Conservation (phyloP, 1,140 invertebrate species). For the Oryzaephilus surinamensis region DNA sequence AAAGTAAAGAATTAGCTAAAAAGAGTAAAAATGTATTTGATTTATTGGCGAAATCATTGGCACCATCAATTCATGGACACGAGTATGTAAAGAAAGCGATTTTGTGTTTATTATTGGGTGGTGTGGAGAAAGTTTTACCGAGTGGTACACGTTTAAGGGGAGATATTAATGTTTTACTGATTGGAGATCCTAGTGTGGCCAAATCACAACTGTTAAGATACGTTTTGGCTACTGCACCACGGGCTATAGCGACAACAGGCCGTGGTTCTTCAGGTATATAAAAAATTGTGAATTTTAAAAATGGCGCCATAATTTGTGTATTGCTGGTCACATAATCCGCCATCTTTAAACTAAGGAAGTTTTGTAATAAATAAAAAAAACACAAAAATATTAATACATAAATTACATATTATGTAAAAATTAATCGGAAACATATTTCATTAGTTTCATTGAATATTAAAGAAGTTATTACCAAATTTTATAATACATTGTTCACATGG, state of each 20-base stretch:
- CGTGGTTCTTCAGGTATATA: constrained; percentile 71
- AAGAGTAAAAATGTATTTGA: constrained; percentile 78
- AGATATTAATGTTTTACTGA: constrained; percentile 94
- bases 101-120: constrained; percentile 88
- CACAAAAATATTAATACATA: too few relatives aligned
- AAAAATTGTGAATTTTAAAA: too few relatives aligned
- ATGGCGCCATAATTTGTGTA: too few relatives aligned
- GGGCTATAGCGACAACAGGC: constrained; percentile 95
- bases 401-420: too few relatives aligned
- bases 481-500: too few relatives aligned
- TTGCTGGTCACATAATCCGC: too few relatives aligned
- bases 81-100: constrained; percentile 96
- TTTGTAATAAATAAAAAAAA: too few relatives aligned
- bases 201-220: constrained; percentile 97
- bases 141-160: constrained; percentile 96
- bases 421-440: too few relatives aligned
- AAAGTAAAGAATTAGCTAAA: constrained; percentile 79
- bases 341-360: too few relatives aligned
- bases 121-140: constrained; percentile 87
- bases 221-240: constrained; percentile 85
- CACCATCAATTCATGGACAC: constrained; percentile 97
- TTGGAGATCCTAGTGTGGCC: constrained; percentile 98
- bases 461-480: too few relatives aligned
- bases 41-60: constrained; percentile 80
- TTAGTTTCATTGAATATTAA: too few relatives aligned